These are phyloP conservation scores for Choristoneura fumiferana DNA, from an alignment of 1,140 invertebrate genomes.

Conservation along the genomic window DNA sequence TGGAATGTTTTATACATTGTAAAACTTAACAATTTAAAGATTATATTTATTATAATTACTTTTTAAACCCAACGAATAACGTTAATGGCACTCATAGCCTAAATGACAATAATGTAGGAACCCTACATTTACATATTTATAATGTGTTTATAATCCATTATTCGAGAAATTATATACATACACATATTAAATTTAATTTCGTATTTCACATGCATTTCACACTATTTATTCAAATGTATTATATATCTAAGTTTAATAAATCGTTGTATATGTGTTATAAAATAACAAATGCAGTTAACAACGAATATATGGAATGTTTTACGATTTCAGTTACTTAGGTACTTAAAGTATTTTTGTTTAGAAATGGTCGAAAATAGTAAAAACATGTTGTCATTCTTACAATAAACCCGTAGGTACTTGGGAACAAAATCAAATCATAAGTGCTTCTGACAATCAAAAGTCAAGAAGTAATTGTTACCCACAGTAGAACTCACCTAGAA, in stretches of 20 bases:
- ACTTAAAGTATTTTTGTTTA: not conserved
- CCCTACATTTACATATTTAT: conserved; percentile 8
- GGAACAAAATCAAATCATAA: too few relatives aligned
- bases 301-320: conserved; percentile 1
- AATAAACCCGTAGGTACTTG: too few relatives aligned
- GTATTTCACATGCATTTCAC: too few relatives aligned
- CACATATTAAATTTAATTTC: too few relatives aligned
- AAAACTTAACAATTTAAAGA: conserved; percentile 24
- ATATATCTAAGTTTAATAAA: not conserved
- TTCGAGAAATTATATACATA: conserved; percentile 8
- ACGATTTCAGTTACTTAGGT: not conserved
- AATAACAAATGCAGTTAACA: conserved; percentile 32
- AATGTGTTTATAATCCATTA: too few relatives aligned
- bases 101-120: conserved; percentile 27
- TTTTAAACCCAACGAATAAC: conserved; percentile 33
- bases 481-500: too few relatives aligned
- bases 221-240: not conserved
- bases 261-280: conserved; percentile 22
- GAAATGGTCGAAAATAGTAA: conserved; percentile 5
- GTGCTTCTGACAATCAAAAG: too few relatives aligned
- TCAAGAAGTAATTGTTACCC: too few relatives aligned
- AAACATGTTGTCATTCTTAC: too few relatives aligned
- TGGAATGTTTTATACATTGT: conserved; percentile 20
- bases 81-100: conserved; percentile 75
- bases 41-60: conserved; percentile 16